Percentiles rank a stretch among this genome's conserved stretches.
These are phyloP conservation scores for Abramis brama DNA, from an alignment of 2,113 vertebrate genomes.

Conservation along the genomic window DNA sequence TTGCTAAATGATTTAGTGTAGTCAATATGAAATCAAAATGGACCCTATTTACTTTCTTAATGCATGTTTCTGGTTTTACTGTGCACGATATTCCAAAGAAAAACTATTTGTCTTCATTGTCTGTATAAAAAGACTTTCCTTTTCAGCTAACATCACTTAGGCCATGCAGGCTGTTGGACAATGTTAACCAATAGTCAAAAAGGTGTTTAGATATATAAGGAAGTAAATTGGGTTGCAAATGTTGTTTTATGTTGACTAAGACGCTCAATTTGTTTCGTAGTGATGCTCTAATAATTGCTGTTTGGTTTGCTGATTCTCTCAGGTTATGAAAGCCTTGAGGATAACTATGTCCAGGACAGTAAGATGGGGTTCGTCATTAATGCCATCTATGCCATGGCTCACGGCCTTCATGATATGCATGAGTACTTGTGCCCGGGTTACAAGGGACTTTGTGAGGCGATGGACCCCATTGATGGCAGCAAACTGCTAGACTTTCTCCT, in stretches of 20 bases:
- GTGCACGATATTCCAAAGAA: not conserved
- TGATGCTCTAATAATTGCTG: not conserved
- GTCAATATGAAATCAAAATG: slow-evolving; percentile 18
- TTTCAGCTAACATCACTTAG: not conserved
- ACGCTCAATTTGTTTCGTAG: too few species aligned
- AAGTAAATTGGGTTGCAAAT: not conserved
- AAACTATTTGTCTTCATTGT: not conserved
- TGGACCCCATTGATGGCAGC: slow-evolving; percentile 94
- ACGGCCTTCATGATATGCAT: slow-evolving; percentile 95
- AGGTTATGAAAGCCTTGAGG: slow-evolving; percentile 94
- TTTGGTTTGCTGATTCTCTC: slow-evolving; percentile 59
- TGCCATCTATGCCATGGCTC: slow-evolving; percentile 97
- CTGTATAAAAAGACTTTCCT: not conserved
- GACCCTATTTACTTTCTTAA: not conserved
- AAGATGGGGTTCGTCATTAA: slow-evolving; percentile 99
- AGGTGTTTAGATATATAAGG: not conserved
- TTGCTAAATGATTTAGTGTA: not conserved
- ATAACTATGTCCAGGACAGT: slow-evolving; percentile 98
- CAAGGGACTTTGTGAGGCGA: slow-evolving; percentile 88
- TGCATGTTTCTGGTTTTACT: slow-evolving; percentile 2
- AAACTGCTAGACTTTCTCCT: slow-evolving; percentile 93
- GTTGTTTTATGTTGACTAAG: slow-evolving; percentile 19
- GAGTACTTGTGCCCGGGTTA: slow-evolving; percentile 85
- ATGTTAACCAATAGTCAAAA: not conserved
- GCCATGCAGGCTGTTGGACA: not conserved